A percentile compares a stretch with the other conserved stretches of the same genome.
Conservation (phyloP, 2,113 vertebrate species). For the Cinclus cinclus region DNA sequence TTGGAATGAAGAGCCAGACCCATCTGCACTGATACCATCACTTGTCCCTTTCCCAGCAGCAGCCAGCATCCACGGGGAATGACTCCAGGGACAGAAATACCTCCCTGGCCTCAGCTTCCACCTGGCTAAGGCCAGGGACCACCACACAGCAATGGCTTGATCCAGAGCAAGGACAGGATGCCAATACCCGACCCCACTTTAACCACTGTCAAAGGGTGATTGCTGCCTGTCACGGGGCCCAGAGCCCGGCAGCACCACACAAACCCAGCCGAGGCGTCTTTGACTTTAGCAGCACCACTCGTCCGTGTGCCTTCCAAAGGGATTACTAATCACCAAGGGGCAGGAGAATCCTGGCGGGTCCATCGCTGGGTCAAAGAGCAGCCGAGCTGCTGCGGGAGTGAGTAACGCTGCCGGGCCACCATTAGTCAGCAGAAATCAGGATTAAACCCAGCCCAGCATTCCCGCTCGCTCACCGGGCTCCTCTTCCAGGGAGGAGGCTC, state of each 20-base stretch:
- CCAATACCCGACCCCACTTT: background rate
- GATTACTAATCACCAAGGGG: background rate
- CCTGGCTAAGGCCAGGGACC: background rate
- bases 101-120: background rate
- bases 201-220: rapidly evolving
- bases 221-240: background rate
- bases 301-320: background rate
- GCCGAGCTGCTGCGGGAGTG: background rate
- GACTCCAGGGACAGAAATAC: background rate
- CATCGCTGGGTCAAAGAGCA: background rate
- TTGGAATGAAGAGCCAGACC: background rate
- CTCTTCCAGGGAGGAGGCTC: background rate
- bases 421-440: background rate
- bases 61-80: rapidly evolving
- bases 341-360: background rate
- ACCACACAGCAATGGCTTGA: rapidly evolving
- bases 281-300: background rate
- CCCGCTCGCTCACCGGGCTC: background rate
- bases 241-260: rapidly evolving
- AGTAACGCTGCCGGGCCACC: background rate
- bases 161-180: background rate
- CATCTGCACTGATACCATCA: background rate
- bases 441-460: background rate
- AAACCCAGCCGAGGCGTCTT: rapidly evolving
- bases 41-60: background rate